phyloP scores from a whole-genome alignment of 2,797 vertebrate species.

The Cossypha caffra region DNA sequence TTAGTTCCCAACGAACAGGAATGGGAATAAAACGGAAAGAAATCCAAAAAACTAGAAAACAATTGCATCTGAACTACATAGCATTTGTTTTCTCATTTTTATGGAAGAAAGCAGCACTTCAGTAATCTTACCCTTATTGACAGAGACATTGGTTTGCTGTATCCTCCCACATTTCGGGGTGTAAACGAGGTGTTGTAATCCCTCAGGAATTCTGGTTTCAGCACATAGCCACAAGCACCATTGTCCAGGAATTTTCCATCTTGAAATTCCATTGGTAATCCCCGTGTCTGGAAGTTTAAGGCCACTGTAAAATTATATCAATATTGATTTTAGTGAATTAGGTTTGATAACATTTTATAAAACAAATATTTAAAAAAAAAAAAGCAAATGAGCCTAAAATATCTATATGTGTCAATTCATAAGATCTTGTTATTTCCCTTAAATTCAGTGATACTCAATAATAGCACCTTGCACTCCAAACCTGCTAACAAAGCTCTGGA shows the following conservation, averaged over 20 bases:
- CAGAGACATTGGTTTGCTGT: conserved; percentile 71
- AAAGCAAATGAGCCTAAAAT: not conserved
- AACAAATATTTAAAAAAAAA: not conserved
- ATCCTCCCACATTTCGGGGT: conserved; percentile 55
- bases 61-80: not conserved
- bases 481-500: not conserved
- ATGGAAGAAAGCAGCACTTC: not conserved
- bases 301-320: conserved; percentile 80
- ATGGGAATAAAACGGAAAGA: not conserved
- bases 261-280: conserved; percentile 85
- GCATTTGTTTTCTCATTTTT: not conserved
- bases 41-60: not conserved
- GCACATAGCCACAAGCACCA: conserved; percentile 85
- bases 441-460: not conserved
- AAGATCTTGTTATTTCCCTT: not conserved
- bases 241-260: conserved; percentile 90
- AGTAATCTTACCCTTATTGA: conserved; percentile 80
- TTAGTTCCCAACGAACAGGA: not conserved
- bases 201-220: conserved; percentile 84
- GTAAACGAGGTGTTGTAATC: conserved; percentile 67
- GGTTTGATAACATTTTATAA: not conserved
- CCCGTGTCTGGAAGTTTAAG: conserved; percentile 88
- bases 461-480: not conserved
- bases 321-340: not conserved
- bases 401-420: not conserved